Evolutionary conservation across 2,888 invertebrate species (phyloP), one percentile per base, ranked within the genome.

Genomic region (Elysia crispata): DNA sequence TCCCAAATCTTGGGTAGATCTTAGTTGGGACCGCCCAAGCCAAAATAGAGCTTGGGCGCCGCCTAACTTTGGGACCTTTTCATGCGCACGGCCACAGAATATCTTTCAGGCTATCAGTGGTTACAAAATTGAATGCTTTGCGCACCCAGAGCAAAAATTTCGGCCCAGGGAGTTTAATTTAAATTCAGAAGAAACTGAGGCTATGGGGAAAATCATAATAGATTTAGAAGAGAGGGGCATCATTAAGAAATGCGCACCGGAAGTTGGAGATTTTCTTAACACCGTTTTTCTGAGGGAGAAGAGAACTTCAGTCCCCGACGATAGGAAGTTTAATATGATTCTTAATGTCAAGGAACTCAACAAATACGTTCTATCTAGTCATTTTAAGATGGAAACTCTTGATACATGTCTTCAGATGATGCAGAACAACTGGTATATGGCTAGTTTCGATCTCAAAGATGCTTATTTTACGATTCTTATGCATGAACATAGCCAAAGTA

Each of bases 201-300:
- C 60, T 8, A 60, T 60, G 60, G 15, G 15, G n/a, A 25, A 60
- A 23, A 60, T 60, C 3, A 60, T 60, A 8, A 8, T 23, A 6
- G 60, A 60, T 6, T 60, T 60, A 60, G 25, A 23, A 60, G 60
- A 60, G 6, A 60, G 60, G 60, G 25, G 25, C n/a, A 25, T 60
- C 15, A 15, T 60, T 25, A 60, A 25, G 15, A n/a, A 60, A 25
- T 60, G n/a, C n/a, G 60, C n/a, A 25, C n/a, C 15, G 3, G 25
- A 60, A 25, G 15, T 5, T 5, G 60, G 60, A 6, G 60, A 60
- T 60, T 60, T 23, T 60, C n/a, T 60, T 3, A 60, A 60, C 15
- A 60, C 60, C 15, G 60, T 60, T 25, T 60, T 60, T 60, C 15
- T 60, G 25, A 60, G 60, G 60, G 60, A 60, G 60, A 60, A 60